Base-by-base conservation (phyloP, 2,888 invertebrate genomes). In the Hydraecia micacea region DNA sequence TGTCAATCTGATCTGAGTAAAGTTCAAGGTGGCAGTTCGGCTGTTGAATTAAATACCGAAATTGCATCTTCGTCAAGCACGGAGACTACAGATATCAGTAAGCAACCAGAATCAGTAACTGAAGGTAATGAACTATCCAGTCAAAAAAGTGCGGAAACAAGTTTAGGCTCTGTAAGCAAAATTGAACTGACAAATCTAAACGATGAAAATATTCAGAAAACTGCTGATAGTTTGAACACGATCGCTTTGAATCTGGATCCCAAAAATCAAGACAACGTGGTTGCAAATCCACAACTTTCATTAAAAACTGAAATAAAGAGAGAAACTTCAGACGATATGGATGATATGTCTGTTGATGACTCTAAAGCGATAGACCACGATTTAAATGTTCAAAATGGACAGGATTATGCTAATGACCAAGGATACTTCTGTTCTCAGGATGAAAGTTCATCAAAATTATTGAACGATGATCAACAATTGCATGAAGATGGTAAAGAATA, bases 221-320 rank as follows among this genome's bases (percentile, higher is more conserved):
- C 91, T 82, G 80, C 88, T 21, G 92, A 91, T 65, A 83, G 67
- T 83, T 73, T 88, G 63, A 89, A 87, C 75, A 71, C 84, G 11
- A 81, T 86, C 18, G 77, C 85, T 46, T 76, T 90, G 36, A 86
- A 84, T 80, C 46, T 75, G 5, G 91, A 90, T 66, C 78, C 85
- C 42, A 91, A 90, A 82, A 92, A 87, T 79, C 87, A 88, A 74
- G 90, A 78, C 21, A 89, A 91, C 70, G 58, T 91, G 36, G 86
- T 85, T 49, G 80, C 85, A 11, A 90, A 90, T 78, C 77, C 84
- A 21, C 91, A 91, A 85, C 86, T 87, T 3, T 81, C 87, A 55
- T 67, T 87, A 8, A 96, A 95, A 90, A 92, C 79, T 69, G 94
- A 94, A 85, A 95, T 88, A 83, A 96, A 96, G 91, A 92, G 96